These are phyloP conservation scores for Agonopterix heracliana DNA, from an alignment of 2,888 invertebrate species.

Conservation along the genomic window DNA sequence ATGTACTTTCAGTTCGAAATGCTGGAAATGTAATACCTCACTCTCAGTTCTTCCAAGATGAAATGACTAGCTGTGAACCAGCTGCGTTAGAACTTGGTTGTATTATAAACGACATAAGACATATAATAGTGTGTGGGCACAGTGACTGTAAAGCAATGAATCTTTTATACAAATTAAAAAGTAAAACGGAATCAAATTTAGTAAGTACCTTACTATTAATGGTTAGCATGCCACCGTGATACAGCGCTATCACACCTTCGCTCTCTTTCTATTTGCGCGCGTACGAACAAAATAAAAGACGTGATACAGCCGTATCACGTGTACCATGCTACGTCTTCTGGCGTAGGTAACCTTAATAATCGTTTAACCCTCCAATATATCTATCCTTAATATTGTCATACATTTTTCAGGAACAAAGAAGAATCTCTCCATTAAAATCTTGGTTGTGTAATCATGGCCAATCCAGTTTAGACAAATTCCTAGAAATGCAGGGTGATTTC, in stretches of 20 bases:
- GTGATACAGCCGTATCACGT: no score
- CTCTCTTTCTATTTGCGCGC: no score
- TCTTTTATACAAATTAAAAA: conserved; percentile 87
- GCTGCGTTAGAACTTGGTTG: conserved; percentile 97
- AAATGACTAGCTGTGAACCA: conserved; percentile 94
- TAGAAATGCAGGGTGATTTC: conserved; percentile 79
- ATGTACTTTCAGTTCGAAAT: conserved; percentile 86
- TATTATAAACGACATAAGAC: conserved; percentile 91
- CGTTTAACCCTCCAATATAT: no score
- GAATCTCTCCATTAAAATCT: conserved; percentile 90
- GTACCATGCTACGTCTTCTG: no score
- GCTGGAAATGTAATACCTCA: conserved; percentile 97
- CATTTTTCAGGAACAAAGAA: conserved; percentile 79
- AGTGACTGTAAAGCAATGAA: conserved; percentile 99
- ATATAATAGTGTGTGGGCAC: conserved; percentile 97
- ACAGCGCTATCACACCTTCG: no score
- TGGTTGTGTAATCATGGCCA: conserved; percentile 94
- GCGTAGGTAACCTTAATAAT: no score
- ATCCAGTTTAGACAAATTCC: conserved; percentile 88
- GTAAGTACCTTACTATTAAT: conserved; percentile 44
- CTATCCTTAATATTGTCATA: no score
- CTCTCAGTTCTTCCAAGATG: conserved; percentile 89
- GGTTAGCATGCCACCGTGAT: no score
- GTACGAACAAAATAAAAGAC: no score
- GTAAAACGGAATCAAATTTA: conserved; percentile 81